Percentiles rank a stretch among this genome's conserved stretches.
phyloP scores from a whole-genome alignment of 2,888 invertebrate species.

The Hartigia nigra region DNA sequence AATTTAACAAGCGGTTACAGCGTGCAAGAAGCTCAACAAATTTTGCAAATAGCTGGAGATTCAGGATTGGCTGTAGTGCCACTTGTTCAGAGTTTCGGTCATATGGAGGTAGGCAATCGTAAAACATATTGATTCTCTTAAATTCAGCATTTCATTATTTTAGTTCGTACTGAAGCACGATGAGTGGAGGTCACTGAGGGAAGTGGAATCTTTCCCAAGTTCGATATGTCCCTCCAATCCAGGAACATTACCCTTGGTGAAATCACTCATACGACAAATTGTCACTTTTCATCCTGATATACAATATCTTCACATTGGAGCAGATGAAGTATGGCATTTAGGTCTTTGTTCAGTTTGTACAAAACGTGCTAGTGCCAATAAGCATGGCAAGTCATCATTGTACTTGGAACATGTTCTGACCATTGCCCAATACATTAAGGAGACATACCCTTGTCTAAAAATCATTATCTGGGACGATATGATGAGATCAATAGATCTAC shows the following conservation, averaged over 20 bases:
- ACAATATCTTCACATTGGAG: constrained; percentile 82
- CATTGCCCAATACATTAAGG: constrained; percentile 72
- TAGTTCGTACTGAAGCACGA: constrained; percentile 81
- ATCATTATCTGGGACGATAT: constrained; percentile 92
- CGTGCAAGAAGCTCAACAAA: constrained; percentile 73
- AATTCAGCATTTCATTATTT: constrained; percentile 26
- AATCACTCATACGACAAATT: constrained; percentile 78
- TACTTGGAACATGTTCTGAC: constrained; percentile 77
- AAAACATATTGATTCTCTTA: not conserved
- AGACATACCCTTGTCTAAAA: constrained; percentile 72
- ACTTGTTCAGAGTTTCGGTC: constrained; percentile 88
- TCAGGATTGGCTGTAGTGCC: constrained; percentile 79
- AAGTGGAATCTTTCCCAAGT: constrained; percentile 75
- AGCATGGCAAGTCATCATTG: constrained; percentile 70
- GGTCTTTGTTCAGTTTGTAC: constrained; percentile 73
- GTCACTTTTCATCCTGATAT: constrained; percentile 74
- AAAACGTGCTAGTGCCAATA: constrained; percentile 65
- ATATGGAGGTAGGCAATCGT: constrained; percentile 73
- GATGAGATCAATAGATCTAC: constrained; percentile 73
- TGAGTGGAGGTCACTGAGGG: constrained; percentile 74
- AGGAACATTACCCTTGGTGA: constrained; percentile 72
- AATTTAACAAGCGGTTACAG: constrained; percentile 71
- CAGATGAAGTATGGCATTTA: constrained; percentile 85
- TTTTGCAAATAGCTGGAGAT: constrained; percentile 75
- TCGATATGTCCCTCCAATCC: constrained; percentile 80